phyloP scores from a whole-genome alignment of 1,140 invertebrate species.

The Drosophila lini region DNA sequence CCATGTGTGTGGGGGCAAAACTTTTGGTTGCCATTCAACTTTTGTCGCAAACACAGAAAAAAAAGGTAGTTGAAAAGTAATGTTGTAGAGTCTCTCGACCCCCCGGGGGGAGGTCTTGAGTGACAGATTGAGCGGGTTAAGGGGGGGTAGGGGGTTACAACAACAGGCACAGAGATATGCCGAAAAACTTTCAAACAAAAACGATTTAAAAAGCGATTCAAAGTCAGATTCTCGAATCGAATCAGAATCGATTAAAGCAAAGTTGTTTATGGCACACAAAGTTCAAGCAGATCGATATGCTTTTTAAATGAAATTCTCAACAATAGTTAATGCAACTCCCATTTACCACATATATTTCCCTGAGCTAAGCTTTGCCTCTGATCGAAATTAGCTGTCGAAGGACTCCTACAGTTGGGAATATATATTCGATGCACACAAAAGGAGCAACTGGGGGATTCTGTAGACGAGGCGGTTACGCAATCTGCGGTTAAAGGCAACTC shows the following conservation, averaged over 20 bases:
- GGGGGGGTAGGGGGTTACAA: neutral
- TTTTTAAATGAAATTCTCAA: too few species aligned
- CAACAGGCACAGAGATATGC: slow-evolving; percentile 5
- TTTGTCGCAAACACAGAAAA: slow-evolving; percentile 39
- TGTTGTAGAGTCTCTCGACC: slow-evolving; percentile 49
- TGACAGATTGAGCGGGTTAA: slow-evolving; percentile 65
- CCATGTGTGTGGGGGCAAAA: slow-evolving; percentile 37
- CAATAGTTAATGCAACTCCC: neutral
- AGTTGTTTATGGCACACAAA: slow-evolving; percentile 53
- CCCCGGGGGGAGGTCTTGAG: slow-evolving; percentile 70
- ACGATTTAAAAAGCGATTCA: slow-evolving; percentile 78
- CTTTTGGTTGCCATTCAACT: slow-evolving; percentile 53
- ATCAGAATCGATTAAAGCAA: slow-evolving; percentile 60
- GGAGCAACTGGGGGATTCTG: slow-evolving; percentile 5
- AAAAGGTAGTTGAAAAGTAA: slow-evolving; percentile 65
- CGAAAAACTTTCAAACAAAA: slow-evolving; percentile 69
- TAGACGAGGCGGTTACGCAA: slow-evolving; percentile 3
- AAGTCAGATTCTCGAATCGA: slow-evolving; percentile 67
- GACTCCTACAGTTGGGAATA: neutral
- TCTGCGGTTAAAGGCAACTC: slow-evolving; percentile 3
- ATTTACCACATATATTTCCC: neutral
- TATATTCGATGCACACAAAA: slow-evolving; percentile 4
- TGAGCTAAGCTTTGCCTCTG: neutral
- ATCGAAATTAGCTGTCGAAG: slow-evolving; percentile 10
- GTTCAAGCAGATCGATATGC: slow-evolving; percentile 12